Evolutionary conservation across 1,140 invertebrate species (phyloP).

Genomic region (Eupristina koningsbergeri): DNA sequence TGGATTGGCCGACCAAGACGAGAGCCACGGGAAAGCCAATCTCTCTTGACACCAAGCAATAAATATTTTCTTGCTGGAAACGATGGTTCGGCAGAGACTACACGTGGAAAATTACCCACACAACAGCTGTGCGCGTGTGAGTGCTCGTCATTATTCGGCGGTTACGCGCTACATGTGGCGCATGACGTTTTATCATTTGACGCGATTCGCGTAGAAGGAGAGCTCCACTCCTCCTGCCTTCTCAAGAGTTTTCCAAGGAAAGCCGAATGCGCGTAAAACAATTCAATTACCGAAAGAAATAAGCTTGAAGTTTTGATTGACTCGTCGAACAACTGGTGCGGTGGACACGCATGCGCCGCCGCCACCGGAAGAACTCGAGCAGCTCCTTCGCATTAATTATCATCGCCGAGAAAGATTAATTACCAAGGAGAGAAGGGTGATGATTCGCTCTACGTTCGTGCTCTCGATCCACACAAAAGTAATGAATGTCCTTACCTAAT

Average conservation of each 20-base stretch:
- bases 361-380: conserved; percentile 28
- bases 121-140: background rate
- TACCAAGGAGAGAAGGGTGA: conserved; percentile 36
- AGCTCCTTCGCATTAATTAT: conserved; percentile 59
- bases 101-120: no score
- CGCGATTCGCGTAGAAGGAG: conserved; percentile 21
- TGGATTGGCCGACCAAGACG: no score
- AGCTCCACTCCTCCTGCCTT: background rate
- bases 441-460: no score
- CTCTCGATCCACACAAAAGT: no score
- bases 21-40: no score
- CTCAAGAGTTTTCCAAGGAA: background rate
- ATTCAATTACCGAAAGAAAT: conserved; percentile 47
- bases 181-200: conserved; percentile 57
- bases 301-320: conserved; percentile 52
- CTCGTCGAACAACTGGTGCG: conserved; percentile 20
- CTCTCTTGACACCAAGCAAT: no score
- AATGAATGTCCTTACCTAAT: conserved; percentile 5
- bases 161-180: conserved; percentile 66
- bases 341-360: background rate
- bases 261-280: background rate
- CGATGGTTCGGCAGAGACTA: no score
- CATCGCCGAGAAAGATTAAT: conserved; percentile 56
- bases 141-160: conserved; percentile 54
- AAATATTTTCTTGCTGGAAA: no score